Percentiles rank a stretch among this genome's conserved stretches.
phyloP scores from a whole-genome alignment of 2,113 vertebrate genomes.

The Chamaea fasciata region DNA sequence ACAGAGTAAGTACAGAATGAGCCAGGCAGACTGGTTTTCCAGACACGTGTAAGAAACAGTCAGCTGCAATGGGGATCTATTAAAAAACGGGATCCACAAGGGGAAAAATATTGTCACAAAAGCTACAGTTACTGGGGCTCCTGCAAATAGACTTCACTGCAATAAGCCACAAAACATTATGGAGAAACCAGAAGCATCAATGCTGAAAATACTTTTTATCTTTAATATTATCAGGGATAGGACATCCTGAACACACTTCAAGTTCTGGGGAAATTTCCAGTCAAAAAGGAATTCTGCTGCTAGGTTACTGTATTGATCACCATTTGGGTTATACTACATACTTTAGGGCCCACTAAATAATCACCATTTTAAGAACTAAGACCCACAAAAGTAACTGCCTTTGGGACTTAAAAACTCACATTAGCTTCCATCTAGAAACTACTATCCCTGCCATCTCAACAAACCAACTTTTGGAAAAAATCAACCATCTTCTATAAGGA shows the following conservation, averaged over 20 bases:
- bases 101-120: neutral
- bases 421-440: neutral
- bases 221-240: neutral
- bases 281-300: neutral
- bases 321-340: neutral
- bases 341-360: neutral
- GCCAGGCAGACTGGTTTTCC: neutral
- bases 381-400: neutral
- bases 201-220: neutral
- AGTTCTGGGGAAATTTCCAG: neutral
- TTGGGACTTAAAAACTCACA: neutral
- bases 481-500: rapidly evolving
- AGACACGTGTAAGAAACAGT: neutral
- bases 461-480: neutral
- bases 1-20: neutral
- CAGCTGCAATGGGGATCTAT: neutral
- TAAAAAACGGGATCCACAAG: neutral
- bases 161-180: neutral
- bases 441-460: neutral
- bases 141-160: neutral
- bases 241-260: neutral
- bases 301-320: neutral
- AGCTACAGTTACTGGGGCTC: neutral
- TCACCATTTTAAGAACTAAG: neutral
- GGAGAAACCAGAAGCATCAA: neutral